Base-by-base conservation (phyloP, 35 echinoderm and acorn worm genomes). In the Apostichopus japonicus region DNA sequence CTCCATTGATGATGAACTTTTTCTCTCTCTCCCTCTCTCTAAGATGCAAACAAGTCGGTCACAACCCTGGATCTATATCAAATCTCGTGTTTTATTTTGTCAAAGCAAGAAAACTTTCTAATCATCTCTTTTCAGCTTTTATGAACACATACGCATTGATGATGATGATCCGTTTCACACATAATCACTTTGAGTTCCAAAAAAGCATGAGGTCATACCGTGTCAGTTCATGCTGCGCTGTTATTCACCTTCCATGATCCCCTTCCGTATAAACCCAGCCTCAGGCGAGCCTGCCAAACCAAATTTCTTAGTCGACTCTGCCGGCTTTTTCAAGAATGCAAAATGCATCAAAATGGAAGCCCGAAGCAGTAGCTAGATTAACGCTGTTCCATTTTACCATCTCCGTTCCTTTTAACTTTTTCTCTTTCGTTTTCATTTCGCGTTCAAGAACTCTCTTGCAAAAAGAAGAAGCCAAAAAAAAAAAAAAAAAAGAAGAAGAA, bases 321-420 rank as follows among this genome's bases (percentile, higher is more conserved):
- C 57, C 86, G 86, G 86, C 86, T 88, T 88, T 88, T 88, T 88
- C 86, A 88, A 88, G 86, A 88, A 88, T 88, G 56, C 86, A 88
- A 88, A 88, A 88, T 88, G 86, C 86, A 72, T 88, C 86, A 88
- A 88, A 88, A 88, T 88, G 86, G 65, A 88, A 63, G 86, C 86
- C 86, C 33, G 86, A 67, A 88, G 86, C 86, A 44, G 56, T 88
- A 14, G 55, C 57, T 88, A 88, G 86, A 88, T 88, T 88, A 88
- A 88, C 65, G 86, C 86, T 88, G 86, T 88, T 88, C 86, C 65
- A 88, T 88, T 88, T 88, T 88, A 67, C 15, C 56, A 67, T 88
- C 86, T 88, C 58, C 23, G 52, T 83, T 83, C 80, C 80, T 83
- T 83, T 83, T 83, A 83, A 83, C 80, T 83, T 83, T 83, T 55